A percentile compares a stretch with the other conserved stretches of the same genome.
phyloP scores from a whole-genome alignment of 1,140 invertebrate genomes.

The Drosophila insularis region DNA sequence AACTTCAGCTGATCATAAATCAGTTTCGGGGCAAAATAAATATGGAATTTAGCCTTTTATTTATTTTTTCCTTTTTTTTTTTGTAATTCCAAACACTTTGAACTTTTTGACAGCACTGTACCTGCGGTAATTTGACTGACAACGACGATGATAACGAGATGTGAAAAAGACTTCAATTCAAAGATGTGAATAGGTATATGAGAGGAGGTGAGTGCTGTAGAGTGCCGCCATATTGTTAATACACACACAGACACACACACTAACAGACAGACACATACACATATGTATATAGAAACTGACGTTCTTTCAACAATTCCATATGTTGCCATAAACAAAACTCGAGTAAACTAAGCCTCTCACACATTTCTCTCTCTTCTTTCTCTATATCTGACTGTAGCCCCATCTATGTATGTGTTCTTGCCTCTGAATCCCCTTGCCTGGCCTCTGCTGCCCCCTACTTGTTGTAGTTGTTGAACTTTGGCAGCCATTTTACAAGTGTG shows the following conservation, averaged over 20 bases:
- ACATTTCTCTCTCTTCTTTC: background rate
- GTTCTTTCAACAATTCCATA: conserved; percentile 16
- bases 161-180: too few species aligned
- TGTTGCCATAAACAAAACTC: conserved; percentile 13
- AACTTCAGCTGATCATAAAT: background rate
- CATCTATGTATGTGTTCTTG: too few species aligned
- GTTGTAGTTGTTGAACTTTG: conserved; percentile 15
- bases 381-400: background rate
- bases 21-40: background rate
- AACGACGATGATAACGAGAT: too few species aligned
- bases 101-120: conserved; percentile 2
- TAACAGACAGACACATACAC: background rate
- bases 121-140: background rate
- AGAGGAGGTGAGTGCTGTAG: background rate
- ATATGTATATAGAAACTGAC: background rate
- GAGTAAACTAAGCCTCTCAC: conserved; percentile 14
- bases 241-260: background rate
- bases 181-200: too few species aligned
- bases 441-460: background rate
- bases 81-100: background rate
- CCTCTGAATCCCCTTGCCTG: background rate
- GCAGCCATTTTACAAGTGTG: conserved; percentile 21
- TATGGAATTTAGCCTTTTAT: background rate
- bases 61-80: background rate
- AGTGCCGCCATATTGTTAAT: background rate